phyloP scores from a whole-genome alignment of 2,113 vertebrate genomes.

The Alligator sinensis region DNA sequence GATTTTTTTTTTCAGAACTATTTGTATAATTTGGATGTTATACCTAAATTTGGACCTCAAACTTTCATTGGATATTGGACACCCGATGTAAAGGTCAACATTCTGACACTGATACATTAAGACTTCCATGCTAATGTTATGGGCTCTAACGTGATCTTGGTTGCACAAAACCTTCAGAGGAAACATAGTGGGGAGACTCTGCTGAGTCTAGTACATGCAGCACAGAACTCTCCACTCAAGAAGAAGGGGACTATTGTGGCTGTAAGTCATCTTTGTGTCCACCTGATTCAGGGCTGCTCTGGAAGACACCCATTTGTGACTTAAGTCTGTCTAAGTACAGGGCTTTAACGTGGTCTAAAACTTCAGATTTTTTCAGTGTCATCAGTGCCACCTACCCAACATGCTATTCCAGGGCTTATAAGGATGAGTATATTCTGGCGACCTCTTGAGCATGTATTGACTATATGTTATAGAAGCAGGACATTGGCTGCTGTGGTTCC shows the following conservation, averaged over 20 bases:
- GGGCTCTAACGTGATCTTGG: neutral
- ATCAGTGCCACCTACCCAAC: neutral
- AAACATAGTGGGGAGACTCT: slow-evolving; percentile 28
- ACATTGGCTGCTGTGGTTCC: no score
- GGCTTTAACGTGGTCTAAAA: neutral
- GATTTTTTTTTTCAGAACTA: neutral
- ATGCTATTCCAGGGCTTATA: no score
- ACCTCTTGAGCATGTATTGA: no score
- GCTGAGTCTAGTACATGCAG: neutral
- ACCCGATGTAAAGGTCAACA: no score
- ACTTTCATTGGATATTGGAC: no score
- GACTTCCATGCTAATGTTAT: neutral
- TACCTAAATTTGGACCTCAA: neutral
- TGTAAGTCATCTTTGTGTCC: neutral
- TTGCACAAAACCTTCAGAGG: neutral
- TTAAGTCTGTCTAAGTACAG: neutral
- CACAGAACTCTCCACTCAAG: neutral
- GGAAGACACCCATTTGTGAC: neutral
- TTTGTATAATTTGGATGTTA: neutral
- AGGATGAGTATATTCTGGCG: no score
- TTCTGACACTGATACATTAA: no score
- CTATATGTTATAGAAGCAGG: no score
- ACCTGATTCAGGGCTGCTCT: neutral
- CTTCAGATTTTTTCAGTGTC: neutral
- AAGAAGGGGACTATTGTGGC: neutral